Percentiles rank a stretch among this genome's conserved stretches.
Evolutionary conservation across 2,888 invertebrate genomes (phyloP).

Genomic region (Charanyca ferruginea): DNA sequence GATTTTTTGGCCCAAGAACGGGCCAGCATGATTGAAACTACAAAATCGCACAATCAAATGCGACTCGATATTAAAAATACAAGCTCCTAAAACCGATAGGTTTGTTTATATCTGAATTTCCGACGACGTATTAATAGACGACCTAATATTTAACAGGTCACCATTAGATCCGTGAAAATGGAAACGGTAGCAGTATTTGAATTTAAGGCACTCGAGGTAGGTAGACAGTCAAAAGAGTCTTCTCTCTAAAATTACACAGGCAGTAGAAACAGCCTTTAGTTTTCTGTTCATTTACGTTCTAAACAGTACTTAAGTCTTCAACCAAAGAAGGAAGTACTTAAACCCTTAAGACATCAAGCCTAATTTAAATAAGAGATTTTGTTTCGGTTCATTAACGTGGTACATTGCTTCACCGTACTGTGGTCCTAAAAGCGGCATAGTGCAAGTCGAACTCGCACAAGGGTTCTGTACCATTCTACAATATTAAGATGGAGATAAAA

Average conservation of each 20-base stretch:
- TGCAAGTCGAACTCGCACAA: no score
- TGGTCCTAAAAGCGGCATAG: no score
- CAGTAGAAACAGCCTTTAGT: no score
- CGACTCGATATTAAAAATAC: constrained; percentile 6
- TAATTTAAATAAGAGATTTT: constrained; percentile 44
- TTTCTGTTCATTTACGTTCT: neutral
- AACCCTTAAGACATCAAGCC: constrained; percentile 7
- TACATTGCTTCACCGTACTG: constrained; percentile 5
- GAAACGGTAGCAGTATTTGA: neutral
- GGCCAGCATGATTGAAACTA: neutral
- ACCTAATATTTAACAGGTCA: neutral
- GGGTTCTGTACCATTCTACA: no score
- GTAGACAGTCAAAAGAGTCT: neutral
- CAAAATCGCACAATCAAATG: neutral
- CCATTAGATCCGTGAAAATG: neutral
- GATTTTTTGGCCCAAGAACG: neutral
- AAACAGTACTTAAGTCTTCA: constrained; percentile 1
- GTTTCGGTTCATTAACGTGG: constrained; percentile 27
- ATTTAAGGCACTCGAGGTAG: no score
- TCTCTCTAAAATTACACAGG: neutral
- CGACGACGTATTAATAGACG: constrained; percentile 1
- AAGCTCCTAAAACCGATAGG: neutral
- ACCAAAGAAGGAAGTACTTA: constrained; percentile 11
- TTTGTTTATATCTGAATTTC: constrained; percentile 5
- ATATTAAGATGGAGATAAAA: no score